These are phyloP conservation scores for Acrobeloides nanus DNA, from an alignment of 2,888 invertebrate genomes.

Conservation along the genomic window DNA sequence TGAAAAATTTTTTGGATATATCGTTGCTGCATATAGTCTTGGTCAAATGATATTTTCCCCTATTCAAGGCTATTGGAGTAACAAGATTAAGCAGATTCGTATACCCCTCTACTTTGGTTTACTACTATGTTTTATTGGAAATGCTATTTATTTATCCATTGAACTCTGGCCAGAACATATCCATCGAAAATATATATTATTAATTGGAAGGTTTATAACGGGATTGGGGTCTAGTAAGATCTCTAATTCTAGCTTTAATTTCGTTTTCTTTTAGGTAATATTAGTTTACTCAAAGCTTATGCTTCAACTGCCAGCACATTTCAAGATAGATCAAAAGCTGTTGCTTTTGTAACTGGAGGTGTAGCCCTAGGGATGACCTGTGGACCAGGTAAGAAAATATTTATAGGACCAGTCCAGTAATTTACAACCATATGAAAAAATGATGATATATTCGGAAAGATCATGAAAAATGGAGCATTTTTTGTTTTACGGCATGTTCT, in stretches of 20 bases:
- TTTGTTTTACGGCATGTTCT: no score
- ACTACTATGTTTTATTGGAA: conserved; percentile 51
- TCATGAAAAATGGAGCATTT: no score
- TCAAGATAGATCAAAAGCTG: conserved; percentile 52
- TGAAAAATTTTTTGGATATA: conserved; percentile 31
- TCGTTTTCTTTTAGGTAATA: conserved; percentile 53
- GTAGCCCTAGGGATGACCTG: conserved; percentile 55
- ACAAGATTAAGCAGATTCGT: conserved; percentile 28
- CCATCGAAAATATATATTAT: conserved; percentile 38
- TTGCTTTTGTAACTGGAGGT: conserved; percentile 54
- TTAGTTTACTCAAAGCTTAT: conserved; percentile 54
- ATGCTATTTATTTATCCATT: conserved; percentile 53
- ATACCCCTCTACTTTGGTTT: conserved; percentile 34
- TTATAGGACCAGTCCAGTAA: no score
- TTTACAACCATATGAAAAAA: no score
- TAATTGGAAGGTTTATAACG: conserved; percentile 48
- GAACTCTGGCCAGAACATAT: conserved; percentile 38
- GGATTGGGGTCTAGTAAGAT: conserved; percentile 52
- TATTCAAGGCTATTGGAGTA: conserved; percentile 26
- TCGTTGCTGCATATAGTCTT: conserved; percentile 30
- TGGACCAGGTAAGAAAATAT: conserved; percentile 52
- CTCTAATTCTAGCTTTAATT: no score
- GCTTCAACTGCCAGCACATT: conserved; percentile 53
- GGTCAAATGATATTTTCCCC: conserved; percentile 30
- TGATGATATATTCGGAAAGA: no score